Conservation (phyloP, 1,140 invertebrate species). For the Drosophila santomea region DNA sequence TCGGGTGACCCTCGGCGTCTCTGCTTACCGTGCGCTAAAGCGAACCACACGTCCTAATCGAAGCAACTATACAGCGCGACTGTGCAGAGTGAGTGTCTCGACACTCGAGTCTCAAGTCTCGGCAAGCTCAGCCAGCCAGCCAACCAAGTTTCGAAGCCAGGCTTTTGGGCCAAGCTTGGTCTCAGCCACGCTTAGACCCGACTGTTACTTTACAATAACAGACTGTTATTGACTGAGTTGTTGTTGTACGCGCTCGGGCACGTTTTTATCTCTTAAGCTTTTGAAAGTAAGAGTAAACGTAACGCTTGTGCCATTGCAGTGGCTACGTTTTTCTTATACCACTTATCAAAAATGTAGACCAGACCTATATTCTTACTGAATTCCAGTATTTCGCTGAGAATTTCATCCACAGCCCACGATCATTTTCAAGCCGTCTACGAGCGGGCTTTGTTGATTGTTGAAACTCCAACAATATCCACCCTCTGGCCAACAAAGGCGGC, state of each 20-base stretch:
- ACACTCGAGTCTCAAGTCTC: conserved; percentile 14
- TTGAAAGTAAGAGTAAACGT: conserved; percentile 75
- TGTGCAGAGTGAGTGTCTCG: conserved; percentile 60
- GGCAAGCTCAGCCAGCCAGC: conserved; percentile 23
- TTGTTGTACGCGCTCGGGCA: neutral
- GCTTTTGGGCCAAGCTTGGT: conserved; percentile 23
- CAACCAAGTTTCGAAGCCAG: conserved; percentile 37
- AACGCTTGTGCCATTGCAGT: conserved; percentile 23
- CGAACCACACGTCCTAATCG: conserved; percentile 70
- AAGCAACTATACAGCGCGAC: conserved; percentile 69
- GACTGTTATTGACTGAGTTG: conserved; percentile 19
- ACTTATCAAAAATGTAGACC: neutral
- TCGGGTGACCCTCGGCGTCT: conserved; percentile 11
- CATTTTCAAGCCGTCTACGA: conserved; percentile 14
- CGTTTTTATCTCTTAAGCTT: conserved; percentile 66
- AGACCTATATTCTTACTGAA: conserved; percentile 7
- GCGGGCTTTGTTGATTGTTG: conserved; percentile 21
- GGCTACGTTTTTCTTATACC: no score
- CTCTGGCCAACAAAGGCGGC: neutral
- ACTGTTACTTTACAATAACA: conserved; percentile 53
- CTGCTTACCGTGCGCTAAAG: conserved; percentile 71
- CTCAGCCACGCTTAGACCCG: conserved; percentile 17
- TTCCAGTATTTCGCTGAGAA: conserved; percentile 9
- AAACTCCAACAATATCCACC: conserved; percentile 8
- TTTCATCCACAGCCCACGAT: conserved; percentile 11